These are phyloP conservation scores for Noctua janthe DNA, from an alignment of 2,888 invertebrate species.

Conservation along the genomic window DNA sequence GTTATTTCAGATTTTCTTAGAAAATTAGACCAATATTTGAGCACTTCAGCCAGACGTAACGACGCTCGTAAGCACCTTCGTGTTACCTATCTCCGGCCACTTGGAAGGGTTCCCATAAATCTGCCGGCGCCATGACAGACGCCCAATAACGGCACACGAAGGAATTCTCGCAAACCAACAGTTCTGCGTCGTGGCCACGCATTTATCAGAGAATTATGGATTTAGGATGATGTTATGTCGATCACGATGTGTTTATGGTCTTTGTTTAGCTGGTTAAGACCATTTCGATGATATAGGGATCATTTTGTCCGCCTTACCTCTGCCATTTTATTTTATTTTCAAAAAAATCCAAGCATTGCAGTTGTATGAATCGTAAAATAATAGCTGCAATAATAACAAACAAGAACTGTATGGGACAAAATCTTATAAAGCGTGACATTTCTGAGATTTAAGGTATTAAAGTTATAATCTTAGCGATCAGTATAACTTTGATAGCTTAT, in stretches of 20 bases:
- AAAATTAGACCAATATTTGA: constrained; percentile 1
- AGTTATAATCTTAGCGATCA: background rate
- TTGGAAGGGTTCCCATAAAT: constrained; percentile 55
- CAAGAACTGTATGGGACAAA: background rate
- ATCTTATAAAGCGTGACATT: background rate
- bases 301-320: background rate
- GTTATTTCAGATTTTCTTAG: background rate
- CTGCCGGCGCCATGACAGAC: constrained; percentile 29
- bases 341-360: too few species aligned
- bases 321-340: too few species aligned
- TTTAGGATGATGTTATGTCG: background rate
- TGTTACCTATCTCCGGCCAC: constrained; percentile 31
- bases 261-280: background rate
- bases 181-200: constrained; percentile 27
- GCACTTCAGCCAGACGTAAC: background rate
- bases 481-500: background rate
- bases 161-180: constrained; percentile 35
- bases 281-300: background rate
- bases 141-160: constrained; percentile 26
- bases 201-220: constrained; percentile 34
- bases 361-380: too few species aligned
- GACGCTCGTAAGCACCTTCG: constrained; percentile 34
- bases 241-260: constrained; percentile 7
- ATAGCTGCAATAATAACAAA: background rate
- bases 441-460: background rate